Conservation (phyloP, 2,113 vertebrate species). For the Micromys minutus region DNA sequence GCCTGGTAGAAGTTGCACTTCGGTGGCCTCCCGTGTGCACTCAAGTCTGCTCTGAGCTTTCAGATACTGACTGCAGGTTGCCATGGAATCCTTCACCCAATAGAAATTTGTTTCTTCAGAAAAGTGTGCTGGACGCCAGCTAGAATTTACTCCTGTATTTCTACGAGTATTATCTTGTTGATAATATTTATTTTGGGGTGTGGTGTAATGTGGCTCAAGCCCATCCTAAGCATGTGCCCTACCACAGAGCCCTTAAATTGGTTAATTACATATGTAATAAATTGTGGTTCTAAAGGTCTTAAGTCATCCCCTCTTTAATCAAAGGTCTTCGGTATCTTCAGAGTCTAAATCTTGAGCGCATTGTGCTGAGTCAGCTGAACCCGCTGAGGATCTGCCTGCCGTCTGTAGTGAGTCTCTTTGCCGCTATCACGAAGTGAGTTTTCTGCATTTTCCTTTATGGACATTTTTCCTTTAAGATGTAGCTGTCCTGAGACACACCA, state of each 20-base stretch:
- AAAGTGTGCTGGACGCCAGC: background rate
- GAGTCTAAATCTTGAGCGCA: constrained; percentile 94
- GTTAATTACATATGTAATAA: background rate
- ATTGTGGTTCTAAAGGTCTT: background rate
- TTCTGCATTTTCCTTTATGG: constrained; percentile 7
- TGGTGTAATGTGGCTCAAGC: background rate
- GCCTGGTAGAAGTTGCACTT: background rate
- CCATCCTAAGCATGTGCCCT: background rate
- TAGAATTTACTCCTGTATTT: background rate
- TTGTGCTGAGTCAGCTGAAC: constrained; percentile 97
- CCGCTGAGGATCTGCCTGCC: constrained; percentile 97
- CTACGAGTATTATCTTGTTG: background rate
- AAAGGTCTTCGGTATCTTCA: constrained; percentile 95
- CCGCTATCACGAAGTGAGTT: constrained; percentile 93
- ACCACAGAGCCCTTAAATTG: background rate
- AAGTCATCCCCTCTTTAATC: background rate
- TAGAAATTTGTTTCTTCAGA: background rate
- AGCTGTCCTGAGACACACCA: too few relatives aligned
- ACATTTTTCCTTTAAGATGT: too few relatives aligned
- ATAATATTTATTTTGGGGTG: background rate
- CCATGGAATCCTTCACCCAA: background rate
- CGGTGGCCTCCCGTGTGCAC: background rate
- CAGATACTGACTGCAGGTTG: background rate
- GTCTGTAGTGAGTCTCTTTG: constrained; percentile 94
- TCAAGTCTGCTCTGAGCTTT: background rate